Percentiles rank a stretch among this genome's conserved stretches.
These are phyloP conservation scores for Calonectris borealis DNA, from an alignment of 2,113 vertebrate species.

Conservation along the genomic window DNA sequence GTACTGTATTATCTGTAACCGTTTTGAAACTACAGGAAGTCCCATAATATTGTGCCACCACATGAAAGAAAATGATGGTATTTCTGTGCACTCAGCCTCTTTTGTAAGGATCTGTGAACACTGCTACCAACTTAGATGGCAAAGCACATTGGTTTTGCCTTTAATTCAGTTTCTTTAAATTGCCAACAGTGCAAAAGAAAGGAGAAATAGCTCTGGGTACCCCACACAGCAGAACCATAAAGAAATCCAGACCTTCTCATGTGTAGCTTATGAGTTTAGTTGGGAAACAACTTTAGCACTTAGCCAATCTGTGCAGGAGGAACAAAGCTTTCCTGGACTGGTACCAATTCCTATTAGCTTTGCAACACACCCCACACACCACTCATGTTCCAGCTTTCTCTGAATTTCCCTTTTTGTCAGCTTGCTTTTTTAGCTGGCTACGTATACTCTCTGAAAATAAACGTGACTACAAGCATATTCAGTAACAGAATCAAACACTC, in stretches of 20 bases:
- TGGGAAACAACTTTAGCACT: background rate
- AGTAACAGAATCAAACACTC: background rate
- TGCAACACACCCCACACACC: background rate
- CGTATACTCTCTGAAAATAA: background rate
- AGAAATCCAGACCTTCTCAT: background rate
- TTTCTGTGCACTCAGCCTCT: background rate
- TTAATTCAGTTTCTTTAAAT: background rate
- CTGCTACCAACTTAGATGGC: background rate
- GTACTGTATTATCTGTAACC: fast-evolving
- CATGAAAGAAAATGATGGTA: background rate
- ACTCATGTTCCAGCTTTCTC: background rate
- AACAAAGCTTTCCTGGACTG: background rate
- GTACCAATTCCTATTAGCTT: background rate
- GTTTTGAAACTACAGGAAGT: background rate
- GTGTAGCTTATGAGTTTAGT: background rate
- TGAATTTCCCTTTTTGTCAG: background rate
- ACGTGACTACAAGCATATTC: background rate
- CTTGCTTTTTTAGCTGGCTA: background rate
- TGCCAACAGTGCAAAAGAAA: background rate
- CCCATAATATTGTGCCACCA: background rate
- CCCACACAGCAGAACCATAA: background rate
- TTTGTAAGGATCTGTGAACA: background rate
- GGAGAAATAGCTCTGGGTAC: background rate
- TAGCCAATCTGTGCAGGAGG: background rate
- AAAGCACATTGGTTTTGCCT: background rate